phyloP scores from a whole-genome alignment of 2,888 invertebrate species.

The Leucophora obtusa region DNA sequence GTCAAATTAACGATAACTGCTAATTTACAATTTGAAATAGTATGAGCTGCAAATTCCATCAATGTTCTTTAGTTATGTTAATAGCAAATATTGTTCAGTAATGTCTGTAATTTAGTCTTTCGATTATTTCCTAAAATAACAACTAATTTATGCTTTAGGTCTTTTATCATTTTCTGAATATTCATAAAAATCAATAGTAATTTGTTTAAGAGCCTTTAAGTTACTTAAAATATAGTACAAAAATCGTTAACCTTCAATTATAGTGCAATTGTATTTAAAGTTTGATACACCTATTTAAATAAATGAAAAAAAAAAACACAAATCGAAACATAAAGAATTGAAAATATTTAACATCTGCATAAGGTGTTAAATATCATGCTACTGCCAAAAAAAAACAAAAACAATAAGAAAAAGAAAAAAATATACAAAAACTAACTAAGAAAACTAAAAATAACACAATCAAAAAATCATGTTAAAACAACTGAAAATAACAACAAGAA shows the following conservation, averaged over 20 bases:
- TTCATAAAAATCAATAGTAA: not conserved
- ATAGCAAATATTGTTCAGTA: not conserved
- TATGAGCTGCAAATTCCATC: no score
- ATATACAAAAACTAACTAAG: not conserved
- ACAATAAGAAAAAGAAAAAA: not conserved
- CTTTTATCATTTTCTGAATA: not conserved
- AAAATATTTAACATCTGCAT: not conserved
- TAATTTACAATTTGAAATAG: no score
- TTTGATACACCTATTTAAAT: not conserved
- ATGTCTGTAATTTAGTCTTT: constrained; percentile 15
- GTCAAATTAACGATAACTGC: no score
- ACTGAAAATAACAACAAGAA: not conserved
- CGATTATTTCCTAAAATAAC: not conserved
- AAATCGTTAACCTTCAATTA: constrained; percentile 39
- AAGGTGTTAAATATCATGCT: constrained; percentile 47
- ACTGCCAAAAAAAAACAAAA: constrained; percentile 1
- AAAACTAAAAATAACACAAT: not conserved
- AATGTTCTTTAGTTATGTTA: no score
- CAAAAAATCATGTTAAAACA: constrained; percentile 8
- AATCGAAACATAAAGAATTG: not conserved
- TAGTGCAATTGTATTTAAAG: not conserved
- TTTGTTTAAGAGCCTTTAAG: not conserved
- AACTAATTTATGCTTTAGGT: not conserved
- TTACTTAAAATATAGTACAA: constrained; percentile 15
- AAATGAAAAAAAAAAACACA: not conserved